Evolutionary conservation across 2,888 invertebrate species (phyloP).

Genomic region (Trissoscelio sp.): DNA sequence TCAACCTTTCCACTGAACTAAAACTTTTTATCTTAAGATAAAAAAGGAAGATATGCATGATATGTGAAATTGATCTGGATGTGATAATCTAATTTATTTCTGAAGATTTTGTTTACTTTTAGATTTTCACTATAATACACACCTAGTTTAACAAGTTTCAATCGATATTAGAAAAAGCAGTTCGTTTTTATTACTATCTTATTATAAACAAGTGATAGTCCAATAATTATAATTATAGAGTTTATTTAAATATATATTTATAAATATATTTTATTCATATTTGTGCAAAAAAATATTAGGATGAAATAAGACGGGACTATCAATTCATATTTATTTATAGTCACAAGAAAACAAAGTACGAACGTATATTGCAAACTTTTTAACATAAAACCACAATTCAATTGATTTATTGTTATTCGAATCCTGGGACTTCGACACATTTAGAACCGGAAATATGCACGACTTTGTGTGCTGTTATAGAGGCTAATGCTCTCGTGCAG

Average conservation of each 20-base stretch:
- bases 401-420: slow-evolving; percentile 7
- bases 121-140: too few relatives aligned
- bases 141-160: too few relatives aligned
- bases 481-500: not conserved
- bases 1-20: not conserved
- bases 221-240: too few relatives aligned
- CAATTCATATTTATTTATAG: not conserved
- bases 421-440: slow-evolving; percentile 14
- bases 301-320: not conserved
- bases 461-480: not conserved
- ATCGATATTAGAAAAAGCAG: too few relatives aligned
- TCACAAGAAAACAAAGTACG: not conserved
- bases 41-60: slow-evolving; percentile 18
- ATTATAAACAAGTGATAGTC: too few relatives aligned
- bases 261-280: not conserved
- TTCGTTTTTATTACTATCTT: too few relatives aligned
- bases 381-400: slow-evolving; percentile 1
- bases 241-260: too few relatives aligned
- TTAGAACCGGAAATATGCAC: slow-evolving; percentile 16
- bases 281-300: not conserved
- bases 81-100: slow-evolving; percentile 23
- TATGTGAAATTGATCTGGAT: slow-evolving; percentile 1
- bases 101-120: too few relatives aligned
- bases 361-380: not conserved
- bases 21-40: slow-evolving; percentile 33